Evolutionary conservation across 2,888 invertebrate genomes (phyloP).

Genomic region (Venusia cambrica): DNA sequence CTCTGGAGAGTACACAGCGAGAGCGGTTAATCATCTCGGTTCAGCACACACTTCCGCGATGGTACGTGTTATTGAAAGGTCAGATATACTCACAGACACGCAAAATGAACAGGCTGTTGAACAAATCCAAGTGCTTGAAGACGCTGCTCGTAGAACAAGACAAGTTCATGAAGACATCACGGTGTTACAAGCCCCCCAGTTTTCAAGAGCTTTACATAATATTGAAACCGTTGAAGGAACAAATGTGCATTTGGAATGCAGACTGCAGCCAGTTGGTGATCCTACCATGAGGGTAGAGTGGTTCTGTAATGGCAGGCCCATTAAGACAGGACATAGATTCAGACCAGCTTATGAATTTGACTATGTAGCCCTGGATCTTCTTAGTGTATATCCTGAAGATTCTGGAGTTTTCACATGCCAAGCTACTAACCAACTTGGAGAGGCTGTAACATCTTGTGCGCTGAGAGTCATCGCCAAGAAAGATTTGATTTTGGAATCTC

Average conservation of each 20-base stretch:
- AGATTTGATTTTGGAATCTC: constrained; percentile 92
- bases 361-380: constrained; percentile 96
- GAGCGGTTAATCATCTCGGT: constrained; percentile 96
- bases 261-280: constrained; percentile 94
- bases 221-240: constrained; percentile 95
- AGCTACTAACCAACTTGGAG: constrained; percentile 96
- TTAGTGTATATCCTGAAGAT: constrained; percentile 98
- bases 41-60: constrained; percentile 95
- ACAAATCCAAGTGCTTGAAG: constrained; percentile 95
- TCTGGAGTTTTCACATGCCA: constrained; percentile 97
- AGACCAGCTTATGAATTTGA: constrained; percentile 98
- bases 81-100: constrained; percentile 92
- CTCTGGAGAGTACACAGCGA: constrained; percentile 96
- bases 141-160: constrained; percentile 85
- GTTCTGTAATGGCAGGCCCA: constrained; percentile 96
- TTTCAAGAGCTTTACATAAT: constrained; percentile 92
- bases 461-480: constrained; percentile 94
- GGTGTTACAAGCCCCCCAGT: constrained; percentile 92
- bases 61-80: constrained; percentile 90
- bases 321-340: constrained; percentile 96
- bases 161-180: constrained; percentile 90
- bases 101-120: constrained; percentile 96
- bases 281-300: constrained; percentile 96
- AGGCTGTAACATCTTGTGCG: constrained; percentile 95
- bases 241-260: constrained; percentile 95